Evolutionary conservation across 2,797 vertebrate genomes (phyloP).

Genomic region (Manis pentadactyla): DNA sequence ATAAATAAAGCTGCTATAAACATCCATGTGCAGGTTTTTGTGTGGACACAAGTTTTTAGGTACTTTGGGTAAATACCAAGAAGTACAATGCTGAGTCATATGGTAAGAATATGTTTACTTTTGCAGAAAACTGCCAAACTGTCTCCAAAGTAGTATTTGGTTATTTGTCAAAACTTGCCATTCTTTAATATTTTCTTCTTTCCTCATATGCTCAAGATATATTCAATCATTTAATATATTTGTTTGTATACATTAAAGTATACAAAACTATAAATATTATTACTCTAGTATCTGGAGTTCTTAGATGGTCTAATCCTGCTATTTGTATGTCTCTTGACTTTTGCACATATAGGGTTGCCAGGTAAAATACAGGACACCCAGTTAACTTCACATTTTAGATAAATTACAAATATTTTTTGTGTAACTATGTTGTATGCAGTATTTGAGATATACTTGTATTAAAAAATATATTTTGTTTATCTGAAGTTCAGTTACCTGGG

Average conservation of each 20-base stretch:
- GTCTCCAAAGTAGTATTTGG: not conserved
- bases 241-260: not conserved
- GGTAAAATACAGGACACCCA: not conserved
- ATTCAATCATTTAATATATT: not conserved
- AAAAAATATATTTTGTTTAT: not conserved
- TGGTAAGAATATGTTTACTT: not conserved
- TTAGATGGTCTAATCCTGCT: not conserved
- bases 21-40: not conserved
- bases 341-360: not conserved
- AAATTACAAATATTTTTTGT: not conserved
- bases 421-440: not conserved
- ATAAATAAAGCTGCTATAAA: not conserved
- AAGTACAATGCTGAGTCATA: not conserved
- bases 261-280: not conserved
- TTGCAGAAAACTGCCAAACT: not conserved
- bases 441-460: not conserved
- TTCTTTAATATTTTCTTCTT: not conserved
- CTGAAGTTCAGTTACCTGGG: constrained; percentile 27
- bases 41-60: not conserved
- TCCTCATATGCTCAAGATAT: not conserved
- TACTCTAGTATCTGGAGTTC: not conserved
- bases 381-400: constrained; percentile 1
- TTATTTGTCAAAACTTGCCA: not conserved
- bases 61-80: not conserved
- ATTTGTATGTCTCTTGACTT: not conserved